Evolutionary conservation across 2,113 vertebrate species (phyloP).

Genomic region (Drymodes brunneopygia): DNA sequence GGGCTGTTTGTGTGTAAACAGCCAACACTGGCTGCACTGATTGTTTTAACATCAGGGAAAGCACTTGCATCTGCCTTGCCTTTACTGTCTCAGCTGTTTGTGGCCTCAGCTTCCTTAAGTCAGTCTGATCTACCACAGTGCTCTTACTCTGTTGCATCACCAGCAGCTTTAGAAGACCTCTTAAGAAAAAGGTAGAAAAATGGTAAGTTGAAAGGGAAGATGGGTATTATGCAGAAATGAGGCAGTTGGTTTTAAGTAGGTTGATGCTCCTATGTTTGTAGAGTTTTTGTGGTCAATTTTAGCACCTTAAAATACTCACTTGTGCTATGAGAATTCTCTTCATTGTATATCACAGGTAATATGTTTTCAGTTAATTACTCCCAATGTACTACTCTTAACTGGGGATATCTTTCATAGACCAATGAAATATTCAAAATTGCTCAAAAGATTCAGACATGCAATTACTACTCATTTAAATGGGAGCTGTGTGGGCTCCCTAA

Average conservation of each 20-base stretch:
- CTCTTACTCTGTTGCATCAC: background rate
- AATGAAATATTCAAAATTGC: background rate
- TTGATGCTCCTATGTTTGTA: rapidly evolving
- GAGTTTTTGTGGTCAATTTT: background rate
- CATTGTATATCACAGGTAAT: background rate
- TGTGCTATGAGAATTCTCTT: background rate
- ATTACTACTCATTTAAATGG: background rate
- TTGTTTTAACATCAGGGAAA: background rate
- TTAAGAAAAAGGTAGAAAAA: background rate
- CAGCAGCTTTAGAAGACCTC: background rate
- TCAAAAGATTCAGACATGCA: background rate
- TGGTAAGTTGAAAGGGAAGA: background rate
- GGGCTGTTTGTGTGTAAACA: background rate
- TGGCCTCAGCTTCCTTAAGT: background rate
- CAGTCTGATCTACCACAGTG: background rate
- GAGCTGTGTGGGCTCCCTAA: background rate
- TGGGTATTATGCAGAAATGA: background rate
- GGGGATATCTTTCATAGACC: background rate
- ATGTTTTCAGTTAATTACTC: background rate
- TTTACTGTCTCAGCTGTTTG: rapidly evolving
- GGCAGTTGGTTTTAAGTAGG: background rate
- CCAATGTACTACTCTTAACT: background rate
- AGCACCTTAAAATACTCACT: background rate
- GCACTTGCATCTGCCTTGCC: background rate
- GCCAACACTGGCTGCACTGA: background rate